These are phyloP conservation scores for Apistogramma diplotaenia DNA, from an alignment of 2,113 vertebrate species.

Conservation along the genomic window DNA sequence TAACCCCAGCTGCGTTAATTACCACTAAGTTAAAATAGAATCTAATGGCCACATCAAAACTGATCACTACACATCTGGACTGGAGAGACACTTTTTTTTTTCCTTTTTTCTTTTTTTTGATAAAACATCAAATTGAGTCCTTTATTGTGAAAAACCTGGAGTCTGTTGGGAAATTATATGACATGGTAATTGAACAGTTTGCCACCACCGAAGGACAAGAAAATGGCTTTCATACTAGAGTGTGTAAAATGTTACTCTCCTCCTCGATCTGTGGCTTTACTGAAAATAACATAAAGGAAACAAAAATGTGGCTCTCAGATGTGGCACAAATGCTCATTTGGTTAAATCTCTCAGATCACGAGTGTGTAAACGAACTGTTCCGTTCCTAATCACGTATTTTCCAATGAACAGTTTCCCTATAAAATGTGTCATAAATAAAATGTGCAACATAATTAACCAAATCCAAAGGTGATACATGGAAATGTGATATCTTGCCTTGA, in stretches of 20 bases:
- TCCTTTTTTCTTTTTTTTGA: background rate
- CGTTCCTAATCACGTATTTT: background rate
- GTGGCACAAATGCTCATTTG: background rate
- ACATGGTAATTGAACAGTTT: conserved; percentile 30
- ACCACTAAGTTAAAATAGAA: background rate
- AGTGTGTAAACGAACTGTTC: background rate
- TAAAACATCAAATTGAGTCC: background rate
- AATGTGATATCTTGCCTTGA: background rate
- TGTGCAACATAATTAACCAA: background rate
- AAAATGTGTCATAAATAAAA: background rate
- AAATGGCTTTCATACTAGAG: background rate
- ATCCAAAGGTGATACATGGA: too few relatives aligned
- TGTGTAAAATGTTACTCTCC: conserved; percentile 5
- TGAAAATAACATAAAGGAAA: background rate
- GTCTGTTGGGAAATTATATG: conserved; percentile 15
- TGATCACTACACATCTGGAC: conserved; percentile 19
- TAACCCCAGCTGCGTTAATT: background rate
- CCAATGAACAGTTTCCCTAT: background rate
- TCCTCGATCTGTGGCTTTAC: background rate
- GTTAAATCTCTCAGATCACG: background rate
- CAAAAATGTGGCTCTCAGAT: background rate
- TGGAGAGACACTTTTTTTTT: background rate
- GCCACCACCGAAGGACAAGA: conserved; percentile 20
- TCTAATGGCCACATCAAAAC: background rate
- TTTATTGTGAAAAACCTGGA: conserved; percentile 25